A percentile compares a stretch with the other conserved stretches of the same genome.
Evolutionary conservation across 2,797 vertebrate genomes (phyloP).

Genomic region (Menidia menidia): DNA sequence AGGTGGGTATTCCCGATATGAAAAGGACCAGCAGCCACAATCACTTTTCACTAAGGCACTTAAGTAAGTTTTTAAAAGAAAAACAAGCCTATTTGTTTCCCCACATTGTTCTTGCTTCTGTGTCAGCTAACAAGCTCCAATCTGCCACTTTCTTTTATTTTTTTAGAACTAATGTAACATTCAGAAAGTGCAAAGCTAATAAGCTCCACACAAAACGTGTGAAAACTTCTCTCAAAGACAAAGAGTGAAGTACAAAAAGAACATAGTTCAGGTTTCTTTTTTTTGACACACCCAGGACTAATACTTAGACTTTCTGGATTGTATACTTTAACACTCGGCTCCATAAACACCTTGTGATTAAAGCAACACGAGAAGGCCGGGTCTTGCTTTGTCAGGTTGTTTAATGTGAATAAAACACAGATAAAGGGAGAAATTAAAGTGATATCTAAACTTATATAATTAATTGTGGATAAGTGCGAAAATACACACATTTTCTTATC

Average conservation of each 20-base stretch:
- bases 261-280: not conserved
- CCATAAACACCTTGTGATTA: too few relatives aligned
- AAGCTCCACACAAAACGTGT: not conserved
- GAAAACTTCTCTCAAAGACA: not conserved
- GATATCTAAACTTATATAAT: not conserved
- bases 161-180: too few relatives aligned
- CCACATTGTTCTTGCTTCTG: not conserved
- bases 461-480: not conserved
- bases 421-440: not conserved
- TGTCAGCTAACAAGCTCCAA: not conserved
- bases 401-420: too few relatives aligned
- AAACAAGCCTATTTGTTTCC: not conserved
- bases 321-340: too few relatives aligned
- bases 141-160: not conserved
- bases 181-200: too few relatives aligned
- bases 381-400: too few relatives aligned
- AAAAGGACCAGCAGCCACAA: not conserved
- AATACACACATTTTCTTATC: not conserved
- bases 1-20: conserved; percentile 78
- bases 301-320: too few relatives aligned
- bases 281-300: not conserved
- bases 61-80: not conserved
- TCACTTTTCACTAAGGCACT: not conserved
- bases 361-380: too few relatives aligned
- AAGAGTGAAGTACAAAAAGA: conserved; percentile 3